Percentiles rank a stretch among this genome's conserved stretches.
Evolutionary conservation across 2,888 invertebrate species (phyloP).

Genomic region (Siphlonurus alternatus): DNA sequence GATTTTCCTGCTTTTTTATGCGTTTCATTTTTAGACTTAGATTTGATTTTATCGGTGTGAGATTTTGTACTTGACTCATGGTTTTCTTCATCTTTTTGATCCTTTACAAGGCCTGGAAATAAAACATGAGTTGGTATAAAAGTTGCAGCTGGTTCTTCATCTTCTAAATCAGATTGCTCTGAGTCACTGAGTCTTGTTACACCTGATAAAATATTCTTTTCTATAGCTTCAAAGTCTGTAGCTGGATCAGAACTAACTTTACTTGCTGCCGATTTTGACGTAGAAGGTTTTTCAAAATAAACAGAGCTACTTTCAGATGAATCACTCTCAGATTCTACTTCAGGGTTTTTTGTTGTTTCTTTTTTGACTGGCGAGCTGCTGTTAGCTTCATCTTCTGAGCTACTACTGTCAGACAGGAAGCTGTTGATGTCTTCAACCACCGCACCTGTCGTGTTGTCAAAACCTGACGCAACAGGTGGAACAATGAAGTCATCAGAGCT

Average conservation of each 20-base stretch:
- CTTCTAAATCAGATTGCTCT: constrained; percentile 17
- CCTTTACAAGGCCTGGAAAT: background rate
- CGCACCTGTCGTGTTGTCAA: constrained; percentile 17
- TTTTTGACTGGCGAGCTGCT: background rate
- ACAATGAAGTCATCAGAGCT: constrained; percentile 38
- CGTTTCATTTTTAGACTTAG: constrained; percentile 8
- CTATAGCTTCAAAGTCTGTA: constrained; percentile 11
- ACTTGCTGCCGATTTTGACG: background rate
- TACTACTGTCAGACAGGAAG: background rate
- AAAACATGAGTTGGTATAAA: constrained; percentile 2
- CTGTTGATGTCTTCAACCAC: background rate
- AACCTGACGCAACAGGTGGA: constrained; percentile 34
- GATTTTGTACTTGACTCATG: constrained; percentile 33
- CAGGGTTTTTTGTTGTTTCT: background rate
- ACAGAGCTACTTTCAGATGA: background rate
- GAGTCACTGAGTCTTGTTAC: constrained; percentile 22
- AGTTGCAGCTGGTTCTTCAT: constrained; percentile 2
- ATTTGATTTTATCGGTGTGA: constrained; percentile 22
- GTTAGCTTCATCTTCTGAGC: background rate
- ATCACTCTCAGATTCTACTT: background rate
- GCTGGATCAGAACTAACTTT: background rate
- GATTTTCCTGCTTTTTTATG: constrained; percentile 13
- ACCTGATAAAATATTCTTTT: constrained; percentile 23
- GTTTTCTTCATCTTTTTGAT: background rate
- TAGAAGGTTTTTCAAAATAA: background rate